Evolutionary conservation across 2,888 invertebrate genomes (phyloP).

Genomic region (Drepanosiphum platanoidis): DNA sequence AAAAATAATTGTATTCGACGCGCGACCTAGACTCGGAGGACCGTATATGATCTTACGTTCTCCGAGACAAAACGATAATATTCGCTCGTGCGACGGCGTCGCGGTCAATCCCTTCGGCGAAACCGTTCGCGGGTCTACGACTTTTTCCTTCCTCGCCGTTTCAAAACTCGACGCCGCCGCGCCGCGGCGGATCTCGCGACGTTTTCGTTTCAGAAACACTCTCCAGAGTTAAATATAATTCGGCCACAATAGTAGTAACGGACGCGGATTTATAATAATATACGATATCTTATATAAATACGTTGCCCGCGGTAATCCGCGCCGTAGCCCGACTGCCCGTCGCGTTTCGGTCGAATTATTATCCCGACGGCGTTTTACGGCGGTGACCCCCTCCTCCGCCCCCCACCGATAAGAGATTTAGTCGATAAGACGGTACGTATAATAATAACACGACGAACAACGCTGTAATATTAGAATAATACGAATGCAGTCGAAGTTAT

Average conservation of each 20-base stretch:
- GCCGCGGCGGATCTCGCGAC: background rate
- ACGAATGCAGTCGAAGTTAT: background rate
- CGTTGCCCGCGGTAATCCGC: background rate
- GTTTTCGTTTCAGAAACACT: background rate
- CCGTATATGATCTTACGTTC: no score
- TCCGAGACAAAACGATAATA: no score
- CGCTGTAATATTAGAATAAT: no score
- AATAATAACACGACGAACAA: no score
- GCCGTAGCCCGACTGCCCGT: background rate
- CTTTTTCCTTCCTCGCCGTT: background rate
- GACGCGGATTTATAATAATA: no score
- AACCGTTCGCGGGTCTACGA: background rate
- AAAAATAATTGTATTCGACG: no score
- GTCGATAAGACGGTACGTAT: background rate
- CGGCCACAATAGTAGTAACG: no score
- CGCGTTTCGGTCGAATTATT: background rate
- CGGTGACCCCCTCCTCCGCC: no score
- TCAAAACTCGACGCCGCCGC: background rate
- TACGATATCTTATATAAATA: background rate
- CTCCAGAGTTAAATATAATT: background rate
- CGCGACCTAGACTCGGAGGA: no score
- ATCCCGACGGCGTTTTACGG: no score
- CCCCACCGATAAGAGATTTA: background rate
- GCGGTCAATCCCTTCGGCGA: background rate
- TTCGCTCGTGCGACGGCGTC: no score